Conservation (phyloP, 2,888 invertebrate genomes). For the Lottia gigantea region DNA sequence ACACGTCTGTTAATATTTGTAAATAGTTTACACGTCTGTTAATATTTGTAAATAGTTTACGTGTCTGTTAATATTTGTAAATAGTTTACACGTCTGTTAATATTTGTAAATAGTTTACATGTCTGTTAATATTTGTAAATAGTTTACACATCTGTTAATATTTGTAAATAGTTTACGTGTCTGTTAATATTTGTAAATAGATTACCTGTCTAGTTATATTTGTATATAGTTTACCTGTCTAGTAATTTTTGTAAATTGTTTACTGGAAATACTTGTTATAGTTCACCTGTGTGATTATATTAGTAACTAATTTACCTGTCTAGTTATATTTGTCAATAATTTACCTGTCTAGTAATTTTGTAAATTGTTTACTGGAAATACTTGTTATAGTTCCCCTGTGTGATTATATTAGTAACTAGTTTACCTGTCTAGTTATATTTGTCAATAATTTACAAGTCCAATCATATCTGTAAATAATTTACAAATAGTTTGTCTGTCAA, state of each 20-base stretch:
- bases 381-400: too few species aligned
- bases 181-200: too few species aligned
- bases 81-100: constrained; percentile 75
- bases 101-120: constrained; percentile 78
- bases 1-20: background rate
- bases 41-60: too few species aligned
- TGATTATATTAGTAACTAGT: constrained; percentile 5
- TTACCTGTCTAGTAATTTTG: constrained; percentile 80
- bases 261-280: too few species aligned
- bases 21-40: background rate
- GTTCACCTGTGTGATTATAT: constrained; percentile 73
- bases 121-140: constrained; percentile 84
- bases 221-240: background rate
- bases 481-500: background rate
- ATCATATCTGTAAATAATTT: background rate
- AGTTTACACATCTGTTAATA: background rate
- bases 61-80: background rate
- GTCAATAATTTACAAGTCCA: constrained; percentile 73
- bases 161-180: background rate
- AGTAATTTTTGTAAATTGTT: background rate
- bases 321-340: constrained; percentile 83
- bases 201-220: background rate
- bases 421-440: constrained; percentile 79
- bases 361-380: constrained; percentile 75
- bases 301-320: too few species aligned